phyloP scores from a whole-genome alignment of 2,888 invertebrate species.

The Pyrrhosoma nymphula region DNA sequence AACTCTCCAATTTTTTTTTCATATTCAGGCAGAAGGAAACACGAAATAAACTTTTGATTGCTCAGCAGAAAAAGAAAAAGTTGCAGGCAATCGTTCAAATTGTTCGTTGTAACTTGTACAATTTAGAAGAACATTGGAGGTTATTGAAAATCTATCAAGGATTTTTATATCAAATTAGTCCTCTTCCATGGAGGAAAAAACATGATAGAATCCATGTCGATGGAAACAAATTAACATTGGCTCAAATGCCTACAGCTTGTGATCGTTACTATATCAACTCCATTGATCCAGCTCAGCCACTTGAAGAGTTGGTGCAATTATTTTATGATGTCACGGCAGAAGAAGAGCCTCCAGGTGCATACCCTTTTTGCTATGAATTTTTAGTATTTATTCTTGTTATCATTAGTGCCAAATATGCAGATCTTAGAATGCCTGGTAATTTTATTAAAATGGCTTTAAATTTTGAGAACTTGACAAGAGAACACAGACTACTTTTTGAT shows the following conservation, averaged over 20 bases:
- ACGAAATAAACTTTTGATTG: neutral
- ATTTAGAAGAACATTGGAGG: slow-evolving; percentile 42
- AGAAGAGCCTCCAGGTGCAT: slow-evolving; percentile 38
- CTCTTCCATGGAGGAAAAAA: slow-evolving; percentile 46
- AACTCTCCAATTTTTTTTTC: neutral
- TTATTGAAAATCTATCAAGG: slow-evolving; percentile 37
- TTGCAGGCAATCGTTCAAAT: neutral
- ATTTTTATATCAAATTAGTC: slow-evolving; percentile 52
- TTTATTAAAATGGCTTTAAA: too few species aligned
- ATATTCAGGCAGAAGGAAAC: slow-evolving; percentile 13
- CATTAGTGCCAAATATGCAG: too few species aligned
- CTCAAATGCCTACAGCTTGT: slow-evolving; percentile 9
- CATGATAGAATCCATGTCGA: slow-evolving; percentile 40
- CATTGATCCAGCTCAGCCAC: slow-evolving; percentile 20
- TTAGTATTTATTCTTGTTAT: too few species aligned
- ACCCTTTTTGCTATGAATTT: neutral
- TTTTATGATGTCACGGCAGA: slow-evolving; percentile 41
- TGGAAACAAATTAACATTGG: neutral
- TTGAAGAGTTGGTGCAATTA: slow-evolving; percentile 32
- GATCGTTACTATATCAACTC: neutral
- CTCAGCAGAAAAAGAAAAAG: slow-evolving; percentile 10
- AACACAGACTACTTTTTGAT: too few species aligned
- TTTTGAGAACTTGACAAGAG: too few species aligned
- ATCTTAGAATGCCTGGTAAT: too few species aligned
- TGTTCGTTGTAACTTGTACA: slow-evolving; percentile 18